Conservation (phyloP, 2,797 vertebrate genomes). For the Rhyacichthys aspro region DNA sequence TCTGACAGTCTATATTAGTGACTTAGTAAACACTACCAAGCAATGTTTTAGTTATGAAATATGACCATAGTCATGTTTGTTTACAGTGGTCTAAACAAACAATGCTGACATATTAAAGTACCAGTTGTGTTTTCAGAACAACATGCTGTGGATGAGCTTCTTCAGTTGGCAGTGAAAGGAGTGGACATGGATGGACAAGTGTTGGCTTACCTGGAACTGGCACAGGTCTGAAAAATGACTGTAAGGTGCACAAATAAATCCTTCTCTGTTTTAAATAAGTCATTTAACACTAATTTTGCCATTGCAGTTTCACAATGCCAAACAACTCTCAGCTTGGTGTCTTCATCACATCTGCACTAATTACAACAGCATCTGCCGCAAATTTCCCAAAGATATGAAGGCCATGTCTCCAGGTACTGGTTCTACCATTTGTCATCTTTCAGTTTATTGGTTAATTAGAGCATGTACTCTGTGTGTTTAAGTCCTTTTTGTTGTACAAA, state of each 20-base stretch:
- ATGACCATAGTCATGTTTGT: not conserved
- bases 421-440: not conserved
- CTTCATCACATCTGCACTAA: constrained; percentile 94
- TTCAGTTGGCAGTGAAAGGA: constrained; percentile 81
- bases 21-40: too few relatives aligned
- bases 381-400: constrained; percentile 93
- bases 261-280: constrained; percentile 10
- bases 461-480: too few relatives aligned
- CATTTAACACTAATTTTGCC: not conserved
- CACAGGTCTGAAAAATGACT: constrained; percentile 78
- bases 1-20: not conserved
- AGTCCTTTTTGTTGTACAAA: too few relatives aligned
- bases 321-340: constrained; percentile 89
- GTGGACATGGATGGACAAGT: constrained; percentile 89
- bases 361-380: constrained; percentile 91
- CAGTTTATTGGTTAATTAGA: too few relatives aligned
- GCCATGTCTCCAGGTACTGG: constrained; percentile 86
- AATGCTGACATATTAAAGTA: constrained; percentile 21
- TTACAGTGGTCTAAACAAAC: not conserved
- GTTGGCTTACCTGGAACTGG: constrained; percentile 88
- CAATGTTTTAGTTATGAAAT: too few relatives aligned
- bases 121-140: constrained; percentile 79
- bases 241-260: constrained; percentile 1
- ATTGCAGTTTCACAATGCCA: constrained; percentile 88
- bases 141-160: constrained; percentile 87